Evolutionary conservation across 2,797 vertebrate species (phyloP).

Genomic region (Sphenodon punctatus): DNA sequence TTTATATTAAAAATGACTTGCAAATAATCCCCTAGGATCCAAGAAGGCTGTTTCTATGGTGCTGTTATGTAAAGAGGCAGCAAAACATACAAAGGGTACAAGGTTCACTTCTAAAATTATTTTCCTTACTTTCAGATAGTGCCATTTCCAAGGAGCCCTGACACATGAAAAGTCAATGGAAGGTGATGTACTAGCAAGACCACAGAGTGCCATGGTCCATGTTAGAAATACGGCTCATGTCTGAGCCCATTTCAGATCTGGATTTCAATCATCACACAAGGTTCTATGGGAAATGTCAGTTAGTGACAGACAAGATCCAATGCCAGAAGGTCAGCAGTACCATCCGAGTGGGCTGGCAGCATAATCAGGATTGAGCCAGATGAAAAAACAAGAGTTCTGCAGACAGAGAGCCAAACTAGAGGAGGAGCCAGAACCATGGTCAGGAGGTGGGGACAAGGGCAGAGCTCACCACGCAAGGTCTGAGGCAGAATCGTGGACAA

Average conservation of each 20-base stretch:
- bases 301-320: no score
- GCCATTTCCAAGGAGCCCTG: slow-evolving; percentile 1
- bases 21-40: slow-evolving; percentile 49
- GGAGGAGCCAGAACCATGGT: no score
- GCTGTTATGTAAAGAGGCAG: slow-evolving; percentile 35
- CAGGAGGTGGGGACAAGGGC: no score
- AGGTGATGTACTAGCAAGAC: not conserved
- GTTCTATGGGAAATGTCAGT: no score
- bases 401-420: no score
- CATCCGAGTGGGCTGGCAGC: no score
- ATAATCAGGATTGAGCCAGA: no score
- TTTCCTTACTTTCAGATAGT: slow-evolving; percentile 19
- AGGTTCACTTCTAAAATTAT: slow-evolving; percentile 61
- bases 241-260: not conserved
- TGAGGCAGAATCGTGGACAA: no score
- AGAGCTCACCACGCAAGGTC: no score
- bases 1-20: slow-evolving; percentile 23
- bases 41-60: slow-evolving; percentile 55
- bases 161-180: not conserved
- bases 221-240: not conserved
- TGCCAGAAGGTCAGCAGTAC: no score
- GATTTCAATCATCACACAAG: no score
- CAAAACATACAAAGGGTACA: slow-evolving; percentile 24
- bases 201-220: not conserved
- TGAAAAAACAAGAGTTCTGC: no score